phyloP scores from a whole-genome alignment of 92 coral and sea anemone species.

The Porites rus region DNA sequence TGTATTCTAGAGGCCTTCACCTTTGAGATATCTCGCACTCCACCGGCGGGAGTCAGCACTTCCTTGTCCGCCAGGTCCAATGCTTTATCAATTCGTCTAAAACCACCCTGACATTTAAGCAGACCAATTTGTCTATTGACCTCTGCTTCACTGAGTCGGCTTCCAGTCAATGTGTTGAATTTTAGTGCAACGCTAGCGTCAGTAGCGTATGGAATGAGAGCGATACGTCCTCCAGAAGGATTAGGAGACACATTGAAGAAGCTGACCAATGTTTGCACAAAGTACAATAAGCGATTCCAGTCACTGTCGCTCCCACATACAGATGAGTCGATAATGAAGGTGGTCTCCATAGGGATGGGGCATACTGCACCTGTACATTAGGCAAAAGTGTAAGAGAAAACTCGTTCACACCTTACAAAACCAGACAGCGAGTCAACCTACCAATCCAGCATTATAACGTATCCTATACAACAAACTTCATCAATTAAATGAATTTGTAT shows the following conservation, averaged over 20 bases:
- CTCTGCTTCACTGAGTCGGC: constrained; percentile 48
- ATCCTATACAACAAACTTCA: too few species aligned
- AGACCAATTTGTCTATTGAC: neutral
- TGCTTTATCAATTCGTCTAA: constrained; percentile 6
- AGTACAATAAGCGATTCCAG: constrained; percentile 69
- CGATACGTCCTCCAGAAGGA: constrained; percentile 64
- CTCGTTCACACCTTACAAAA: too few species aligned
- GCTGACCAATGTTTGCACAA: constrained; percentile 68
- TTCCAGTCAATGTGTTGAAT: constrained; percentile 76
- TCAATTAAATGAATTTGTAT: too few species aligned
- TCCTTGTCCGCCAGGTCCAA: constrained; percentile 1
- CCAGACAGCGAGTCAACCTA: too few species aligned
- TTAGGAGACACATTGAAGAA: constrained; percentile 66
- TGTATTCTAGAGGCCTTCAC: neutral
- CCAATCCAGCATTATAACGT: too few species aligned
- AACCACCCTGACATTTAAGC: neutral
- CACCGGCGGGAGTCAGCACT: constrained; percentile 2
- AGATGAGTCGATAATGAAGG: constrained; percentile 81
- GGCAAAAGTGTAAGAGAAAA: too few species aligned
- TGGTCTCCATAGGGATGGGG: constrained; percentile 76
- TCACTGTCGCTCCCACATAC: constrained; percentile 74
- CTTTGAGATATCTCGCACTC: neutral
- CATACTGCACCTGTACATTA: constrained; percentile 55
- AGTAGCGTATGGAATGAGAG: constrained; percentile 59
- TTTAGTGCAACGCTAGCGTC: constrained; percentile 63